Conservation (phyloP, 2,797 vertebrate species). For the Lycodopsis pacificus region DNA sequence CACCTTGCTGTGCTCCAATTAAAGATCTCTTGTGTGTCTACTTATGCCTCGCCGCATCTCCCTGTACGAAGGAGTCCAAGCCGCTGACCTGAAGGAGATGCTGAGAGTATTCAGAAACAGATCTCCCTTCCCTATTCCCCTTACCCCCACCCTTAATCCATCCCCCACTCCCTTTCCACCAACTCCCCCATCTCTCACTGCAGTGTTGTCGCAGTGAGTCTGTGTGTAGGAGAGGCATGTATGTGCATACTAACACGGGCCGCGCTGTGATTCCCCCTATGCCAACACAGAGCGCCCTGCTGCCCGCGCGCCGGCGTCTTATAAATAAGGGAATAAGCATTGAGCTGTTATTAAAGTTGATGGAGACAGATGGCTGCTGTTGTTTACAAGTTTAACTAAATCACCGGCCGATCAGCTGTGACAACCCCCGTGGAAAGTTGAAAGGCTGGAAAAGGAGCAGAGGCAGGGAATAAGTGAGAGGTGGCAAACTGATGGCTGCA, state of each 20-base stretch:
- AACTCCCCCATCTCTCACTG: slow-evolving; percentile 73
- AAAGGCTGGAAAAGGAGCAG: slow-evolving; percentile 38
- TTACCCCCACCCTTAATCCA: slow-evolving; percentile 28
- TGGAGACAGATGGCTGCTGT: slow-evolving; percentile 82
- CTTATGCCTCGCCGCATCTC: slow-evolving; percentile 37
- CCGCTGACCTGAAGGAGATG: slow-evolving; percentile 66
- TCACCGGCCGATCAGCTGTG: slow-evolving; percentile 68
- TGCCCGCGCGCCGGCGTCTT: slow-evolving; percentile 63
- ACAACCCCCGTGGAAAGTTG: slow-evolving; percentile 67
- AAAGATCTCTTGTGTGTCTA: slow-evolving; percentile 51
- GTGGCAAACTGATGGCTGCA: slow-evolving; percentile 42
- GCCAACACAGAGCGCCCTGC: slow-evolving; percentile 60
- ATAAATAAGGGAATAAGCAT: slow-evolving; percentile 77
- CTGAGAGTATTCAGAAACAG: slow-evolving; percentile 68
- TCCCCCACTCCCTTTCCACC: slow-evolving; percentile 64
- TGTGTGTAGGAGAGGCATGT: slow-evolving; percentile 79
- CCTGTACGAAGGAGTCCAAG: slow-evolving; percentile 43
- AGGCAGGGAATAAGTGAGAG: slow-evolving; percentile 32
- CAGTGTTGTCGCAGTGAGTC: slow-evolving; percentile 82
- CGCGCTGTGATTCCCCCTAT: slow-evolving; percentile 48
- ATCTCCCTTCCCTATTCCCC: slow-evolving; percentile 49
- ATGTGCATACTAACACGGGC: slow-evolving; percentile 83
- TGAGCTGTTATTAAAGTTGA: slow-evolving; percentile 78
- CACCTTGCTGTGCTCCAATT: slow-evolving; percentile 64
- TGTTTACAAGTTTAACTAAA: slow-evolving; percentile 82